Evolutionary conservation across 1,140 invertebrate species (phyloP).

Genomic region (Zaprionus kolodkinae): DNA sequence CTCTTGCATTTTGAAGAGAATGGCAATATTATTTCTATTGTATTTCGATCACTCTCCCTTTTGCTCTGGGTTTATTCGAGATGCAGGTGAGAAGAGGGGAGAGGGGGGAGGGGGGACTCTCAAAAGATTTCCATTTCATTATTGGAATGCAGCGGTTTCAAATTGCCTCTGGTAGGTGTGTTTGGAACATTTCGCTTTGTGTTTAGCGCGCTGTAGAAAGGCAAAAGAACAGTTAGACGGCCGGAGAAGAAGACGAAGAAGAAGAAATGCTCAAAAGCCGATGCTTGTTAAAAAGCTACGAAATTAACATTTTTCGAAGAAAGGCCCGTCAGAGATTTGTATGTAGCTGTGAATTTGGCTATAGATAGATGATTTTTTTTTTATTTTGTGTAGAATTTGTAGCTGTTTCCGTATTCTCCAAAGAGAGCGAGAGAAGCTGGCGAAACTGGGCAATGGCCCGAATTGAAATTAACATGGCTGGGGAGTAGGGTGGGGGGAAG

Average conservation of each 20-base stretch:
- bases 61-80: background rate
- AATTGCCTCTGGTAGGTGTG: background rate
- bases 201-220: constrained; percentile 54
- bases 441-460: constrained; percentile 31
- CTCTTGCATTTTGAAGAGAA: background rate
- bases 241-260: constrained; percentile 1
- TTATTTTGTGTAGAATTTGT: background rate
- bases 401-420: constrained; percentile 25
- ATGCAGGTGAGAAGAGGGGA: constrained; percentile 14
- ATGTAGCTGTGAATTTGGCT: constrained; percentile 14
- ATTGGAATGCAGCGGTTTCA: constrained; percentile 52
- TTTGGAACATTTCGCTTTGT: constrained; percentile 8
- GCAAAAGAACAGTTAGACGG: constrained; percentile 76
- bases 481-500: background rate
- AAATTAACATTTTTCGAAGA: constrained; percentile 73
- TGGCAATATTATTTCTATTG: background rate
- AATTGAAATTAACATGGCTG: constrained; percentile 53
- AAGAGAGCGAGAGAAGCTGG: constrained; percentile 20
- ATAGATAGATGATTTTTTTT: background rate
- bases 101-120: constrained; percentile 34
- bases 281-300: constrained; percentile 42
- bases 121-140: constrained; percentile 67
- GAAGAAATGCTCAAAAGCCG: constrained; percentile 4
- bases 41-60: constrained; percentile 24
- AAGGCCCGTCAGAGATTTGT: constrained; percentile 23